Evolutionary conservation across 1,140 invertebrate species (phyloP).

Genomic region (Eulimnadia texana): DNA sequence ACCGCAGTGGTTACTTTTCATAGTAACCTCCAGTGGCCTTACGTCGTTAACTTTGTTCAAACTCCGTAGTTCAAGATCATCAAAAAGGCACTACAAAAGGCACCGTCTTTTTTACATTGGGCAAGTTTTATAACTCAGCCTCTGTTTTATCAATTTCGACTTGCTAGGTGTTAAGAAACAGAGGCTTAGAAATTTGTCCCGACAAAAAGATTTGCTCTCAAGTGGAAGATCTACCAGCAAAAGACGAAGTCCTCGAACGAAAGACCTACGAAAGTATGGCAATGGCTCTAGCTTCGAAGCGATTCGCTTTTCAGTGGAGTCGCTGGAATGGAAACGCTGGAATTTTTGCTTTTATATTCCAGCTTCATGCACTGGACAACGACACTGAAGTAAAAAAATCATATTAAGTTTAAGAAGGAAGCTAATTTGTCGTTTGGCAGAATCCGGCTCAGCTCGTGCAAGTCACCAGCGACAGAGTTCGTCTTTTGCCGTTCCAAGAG

Average conservation of each 20-base stretch:
- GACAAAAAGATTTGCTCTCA: slow-evolving; percentile 5
- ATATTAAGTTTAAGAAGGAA: no score
- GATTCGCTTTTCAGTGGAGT: slow-evolving; percentile 6
- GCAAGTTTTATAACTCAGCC: no score
- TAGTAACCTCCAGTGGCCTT: no score
- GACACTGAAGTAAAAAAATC: no score
- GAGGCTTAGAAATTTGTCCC: slow-evolving; percentile 14
- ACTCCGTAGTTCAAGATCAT: no score
- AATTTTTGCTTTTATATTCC: slow-evolving; percentile 11
- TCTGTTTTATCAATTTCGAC: no score
- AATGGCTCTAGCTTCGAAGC: slow-evolving; percentile 4
- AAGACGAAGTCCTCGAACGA: neutral
- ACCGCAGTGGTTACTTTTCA: no score
- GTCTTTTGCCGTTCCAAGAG: slow-evolving; percentile 9
- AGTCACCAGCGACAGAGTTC: neutral
- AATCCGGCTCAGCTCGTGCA: slow-evolving; percentile 1
- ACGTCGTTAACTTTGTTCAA: no score
- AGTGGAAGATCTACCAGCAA: slow-evolving; percentile 14
- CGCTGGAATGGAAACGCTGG: slow-evolving; percentile 16
- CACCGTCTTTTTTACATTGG: no score
- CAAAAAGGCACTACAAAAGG: no score
- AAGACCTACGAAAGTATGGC: slow-evolving; percentile 10
- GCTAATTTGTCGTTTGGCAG: no score
- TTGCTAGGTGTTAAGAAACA: slow-evolving; percentile 5
- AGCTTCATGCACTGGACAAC: slow-evolving; percentile 11